A percentile compares a stretch with the other conserved stretches of the same genome.
phyloP scores from a whole-genome alignment of 1,140 invertebrate genomes.

The Drosophila kohkoa region DNA sequence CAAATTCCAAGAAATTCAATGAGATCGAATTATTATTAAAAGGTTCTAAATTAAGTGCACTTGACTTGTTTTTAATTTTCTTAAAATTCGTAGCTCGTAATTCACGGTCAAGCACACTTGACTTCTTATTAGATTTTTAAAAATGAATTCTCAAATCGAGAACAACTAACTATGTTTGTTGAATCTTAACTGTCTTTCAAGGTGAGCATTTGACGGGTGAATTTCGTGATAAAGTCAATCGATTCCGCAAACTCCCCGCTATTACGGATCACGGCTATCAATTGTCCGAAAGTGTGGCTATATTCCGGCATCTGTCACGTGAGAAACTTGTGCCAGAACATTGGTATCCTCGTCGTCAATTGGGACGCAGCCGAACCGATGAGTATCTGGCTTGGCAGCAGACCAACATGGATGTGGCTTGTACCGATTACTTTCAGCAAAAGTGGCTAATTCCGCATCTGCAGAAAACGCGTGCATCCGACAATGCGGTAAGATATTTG shows the following conservation, averaged over 20 bases:
- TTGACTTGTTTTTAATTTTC: not conserved
- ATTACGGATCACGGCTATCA: slow-evolving; percentile 92
- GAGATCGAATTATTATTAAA: not conserved
- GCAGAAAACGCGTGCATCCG: slow-evolving; percentile 76
- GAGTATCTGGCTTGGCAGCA: slow-evolving; percentile 96
- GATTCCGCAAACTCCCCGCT: slow-evolving; percentile 90
- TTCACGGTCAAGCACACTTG: too few relatives aligned
- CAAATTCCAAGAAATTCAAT: not conserved
- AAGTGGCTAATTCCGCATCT: slow-evolving; percentile 86
- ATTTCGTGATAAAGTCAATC: slow-evolving; percentile 89
- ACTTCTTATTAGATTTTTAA: not conserved
- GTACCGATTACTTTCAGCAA: slow-evolving; percentile 89
- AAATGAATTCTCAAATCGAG: too few relatives aligned
- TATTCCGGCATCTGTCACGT: slow-evolving; percentile 87
- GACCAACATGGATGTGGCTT: slow-evolving; percentile 88
- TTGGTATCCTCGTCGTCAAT: slow-evolving; percentile 90
- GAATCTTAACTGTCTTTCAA: slow-evolving; percentile 62
- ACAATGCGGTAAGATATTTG: slow-evolving; percentile 55
- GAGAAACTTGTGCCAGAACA: slow-evolving; percentile 87
- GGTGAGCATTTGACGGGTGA: slow-evolving; percentile 90
- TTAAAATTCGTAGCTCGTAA: too few relatives aligned
- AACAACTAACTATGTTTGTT: not conserved
- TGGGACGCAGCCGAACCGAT: slow-evolving; percentile 90
- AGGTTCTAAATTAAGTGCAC: too few relatives aligned
- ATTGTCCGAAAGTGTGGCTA: slow-evolving; percentile 90